Percentiles rank a stretch among this genome's conserved stretches.
Conservation (phyloP, 2,113 vertebrate genomes). For the Sprattus sprattus region DNA sequence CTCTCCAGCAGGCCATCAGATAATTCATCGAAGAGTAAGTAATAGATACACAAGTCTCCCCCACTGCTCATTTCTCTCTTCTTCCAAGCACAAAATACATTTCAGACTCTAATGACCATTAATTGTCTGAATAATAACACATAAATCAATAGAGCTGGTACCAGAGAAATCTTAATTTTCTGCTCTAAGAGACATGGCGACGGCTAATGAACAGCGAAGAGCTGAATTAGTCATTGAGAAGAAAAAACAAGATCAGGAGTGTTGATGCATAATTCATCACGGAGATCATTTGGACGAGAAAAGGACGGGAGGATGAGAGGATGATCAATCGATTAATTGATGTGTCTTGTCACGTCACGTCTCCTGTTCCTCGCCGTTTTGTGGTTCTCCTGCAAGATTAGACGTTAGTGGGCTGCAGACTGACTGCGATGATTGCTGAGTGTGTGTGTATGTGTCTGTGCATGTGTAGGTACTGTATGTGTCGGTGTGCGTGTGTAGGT, state of each 20-base stretch:
- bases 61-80: background rate
- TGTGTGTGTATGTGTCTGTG: background rate
- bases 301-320: background rate
- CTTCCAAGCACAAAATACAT: background rate
- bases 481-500: background rate
- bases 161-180: slow-evolving; percentile 6
- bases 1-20: too few relatives aligned
- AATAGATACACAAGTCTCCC: background rate
- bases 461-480: too few relatives aligned
- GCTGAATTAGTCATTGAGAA: background rate
- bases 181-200: background rate
- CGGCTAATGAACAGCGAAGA: background rate
- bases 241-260: background rate
- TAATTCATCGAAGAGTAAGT: background rate
- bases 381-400: background rate
- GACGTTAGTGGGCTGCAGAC: background rate
- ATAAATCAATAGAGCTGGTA: slow-evolving; percentile 13
- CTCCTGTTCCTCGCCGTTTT: background rate
- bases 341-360: background rate
- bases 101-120: background rate
- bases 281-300: background rate
- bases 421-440: background rate
- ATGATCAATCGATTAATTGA: background rate
- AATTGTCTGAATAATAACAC: background rate
- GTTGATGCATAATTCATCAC: background rate